Conservation (phyloP, 1,140 invertebrate genomes). For the Protaetia brevitarsis region DNA sequence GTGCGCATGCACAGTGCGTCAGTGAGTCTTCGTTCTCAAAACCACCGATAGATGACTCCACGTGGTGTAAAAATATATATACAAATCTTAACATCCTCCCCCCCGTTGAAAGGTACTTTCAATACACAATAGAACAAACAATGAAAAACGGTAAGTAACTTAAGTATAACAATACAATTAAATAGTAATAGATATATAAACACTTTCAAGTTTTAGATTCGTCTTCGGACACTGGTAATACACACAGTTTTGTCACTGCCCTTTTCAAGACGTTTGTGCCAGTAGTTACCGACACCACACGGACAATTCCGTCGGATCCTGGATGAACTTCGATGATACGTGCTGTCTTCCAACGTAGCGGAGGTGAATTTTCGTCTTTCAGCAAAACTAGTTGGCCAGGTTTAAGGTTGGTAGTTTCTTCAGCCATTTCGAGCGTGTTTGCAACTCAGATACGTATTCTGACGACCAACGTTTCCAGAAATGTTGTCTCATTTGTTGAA, state of each 20-base stretch:
- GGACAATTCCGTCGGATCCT: constrained; percentile 44
- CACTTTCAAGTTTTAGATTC: too few relatives aligned
- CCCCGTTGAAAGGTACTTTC: too few relatives aligned
- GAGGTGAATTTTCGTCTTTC: constrained; percentile 42
- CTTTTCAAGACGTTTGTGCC: background rate
- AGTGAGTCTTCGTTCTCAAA: too few relatives aligned
- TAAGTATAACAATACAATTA: too few relatives aligned
- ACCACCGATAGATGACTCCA: too few relatives aligned
- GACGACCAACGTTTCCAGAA: constrained; percentile 44
- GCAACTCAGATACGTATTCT: constrained; percentile 41
- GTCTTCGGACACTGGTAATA: background rate
- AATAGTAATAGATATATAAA: too few relatives aligned
- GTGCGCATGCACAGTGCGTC: too few relatives aligned
- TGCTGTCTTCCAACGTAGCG: constrained; percentile 44
- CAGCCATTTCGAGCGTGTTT: constrained; percentile 39
- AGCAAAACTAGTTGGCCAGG: constrained; percentile 40
- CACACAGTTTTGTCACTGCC: background rate
- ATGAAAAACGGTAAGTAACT: too few relatives aligned
- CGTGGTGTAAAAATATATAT: too few relatives aligned
- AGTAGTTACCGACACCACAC: constrained; percentile 35
- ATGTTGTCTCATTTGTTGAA: constrained; percentile 28
- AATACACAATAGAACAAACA: too few relatives aligned
- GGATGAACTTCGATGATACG: constrained; percentile 38
- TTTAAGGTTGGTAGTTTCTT: background rate
- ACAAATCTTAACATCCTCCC: too few relatives aligned